These are phyloP conservation scores for Orbicella faveolata DNA, from an alignment of 64 coral and sea anemone species.

Conservation along the genomic window DNA sequence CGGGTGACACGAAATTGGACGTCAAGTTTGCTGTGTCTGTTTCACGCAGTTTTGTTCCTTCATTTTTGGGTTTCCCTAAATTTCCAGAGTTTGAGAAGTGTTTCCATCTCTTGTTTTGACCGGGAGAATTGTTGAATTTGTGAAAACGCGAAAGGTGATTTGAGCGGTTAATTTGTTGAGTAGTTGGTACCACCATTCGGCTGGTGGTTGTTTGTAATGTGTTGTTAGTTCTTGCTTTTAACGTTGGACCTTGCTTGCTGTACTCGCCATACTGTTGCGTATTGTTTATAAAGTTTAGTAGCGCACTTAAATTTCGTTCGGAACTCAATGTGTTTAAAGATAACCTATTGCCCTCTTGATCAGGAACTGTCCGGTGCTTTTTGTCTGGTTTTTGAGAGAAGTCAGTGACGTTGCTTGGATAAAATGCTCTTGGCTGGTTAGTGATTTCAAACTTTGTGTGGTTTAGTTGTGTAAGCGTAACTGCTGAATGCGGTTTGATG, in stretches of 20 bases:
- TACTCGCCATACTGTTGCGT: neutral
- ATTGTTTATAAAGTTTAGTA: neutral
- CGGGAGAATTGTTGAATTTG: neutral
- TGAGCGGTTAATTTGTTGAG: slow-evolving; percentile 3
- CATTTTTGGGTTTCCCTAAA: neutral
- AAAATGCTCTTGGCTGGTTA: neutral
- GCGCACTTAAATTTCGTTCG: neutral
- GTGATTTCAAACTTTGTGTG: neutral
- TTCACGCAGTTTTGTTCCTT: neutral
- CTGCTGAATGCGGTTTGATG: neutral
- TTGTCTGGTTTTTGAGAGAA: neutral
- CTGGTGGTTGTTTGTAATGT: neutral
- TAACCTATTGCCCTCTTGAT: neutral
- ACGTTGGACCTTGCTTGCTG: neutral
- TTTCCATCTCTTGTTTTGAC: neutral
- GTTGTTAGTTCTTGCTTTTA: neutral
- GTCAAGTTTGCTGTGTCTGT: neutral
- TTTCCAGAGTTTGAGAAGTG: neutral
- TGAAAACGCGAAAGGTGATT: slow-evolving; percentile 24
- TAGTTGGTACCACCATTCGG: neutral
- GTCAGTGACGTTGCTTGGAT: neutral
- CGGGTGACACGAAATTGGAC: neutral
- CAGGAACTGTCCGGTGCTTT: neutral
- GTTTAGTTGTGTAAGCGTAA: neutral
- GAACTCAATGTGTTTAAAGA: neutral